Evolutionary conservation across 2,113 vertebrate genomes (phyloP), one percentile per base, ranked within the genome.

Genomic region (Protobothrops flavoviridis): DNA sequence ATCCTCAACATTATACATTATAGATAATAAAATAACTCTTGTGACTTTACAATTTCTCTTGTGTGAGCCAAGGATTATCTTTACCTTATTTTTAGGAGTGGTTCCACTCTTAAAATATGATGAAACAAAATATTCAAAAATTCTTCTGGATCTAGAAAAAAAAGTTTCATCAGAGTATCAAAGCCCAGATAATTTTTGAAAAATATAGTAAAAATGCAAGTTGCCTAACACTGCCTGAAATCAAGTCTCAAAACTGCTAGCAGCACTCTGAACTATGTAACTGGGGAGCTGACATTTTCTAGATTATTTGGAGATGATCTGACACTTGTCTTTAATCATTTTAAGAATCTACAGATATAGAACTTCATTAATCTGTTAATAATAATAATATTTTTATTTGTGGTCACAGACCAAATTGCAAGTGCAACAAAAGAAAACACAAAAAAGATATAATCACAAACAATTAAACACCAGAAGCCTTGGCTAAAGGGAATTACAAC

Each of bases 41-140:
- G 21, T 53, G 11, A 26, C 11, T 85, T 26, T 20, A 50, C 89
- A 7, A 53, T 5, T 43, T 39, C 5, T n/a, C 85, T 11, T 48
- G 39, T 52, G 53, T 56, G 91, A 33, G 91, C 12, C 94, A 59
- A 88, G 91, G 24, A 94, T 5, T 29, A 85, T 24, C 81, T 61
- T 97, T 97, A 99, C 99, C 99, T 98, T 96, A 99, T 98, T 97
- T 98, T 99, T 96, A 99, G 97, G 93, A 99, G 96, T 5, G 99
- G 99, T 91, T 99, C 99, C 89, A 99, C 99, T 95, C 99, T 98
- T 94, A 99, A 97, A 97, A 99, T 99, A 97, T 99, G 99, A 97
- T 99, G 99, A 97, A 99, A 99, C 92, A 99, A 98, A 94, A 99
- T 99, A 96, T 99, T 99, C 95, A 99, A 98, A 96, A 99, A 99